These are phyloP conservation scores for Cavia porcellus DNA, from an alignment of 2,113 vertebrate species.

Conservation along the genomic window DNA sequence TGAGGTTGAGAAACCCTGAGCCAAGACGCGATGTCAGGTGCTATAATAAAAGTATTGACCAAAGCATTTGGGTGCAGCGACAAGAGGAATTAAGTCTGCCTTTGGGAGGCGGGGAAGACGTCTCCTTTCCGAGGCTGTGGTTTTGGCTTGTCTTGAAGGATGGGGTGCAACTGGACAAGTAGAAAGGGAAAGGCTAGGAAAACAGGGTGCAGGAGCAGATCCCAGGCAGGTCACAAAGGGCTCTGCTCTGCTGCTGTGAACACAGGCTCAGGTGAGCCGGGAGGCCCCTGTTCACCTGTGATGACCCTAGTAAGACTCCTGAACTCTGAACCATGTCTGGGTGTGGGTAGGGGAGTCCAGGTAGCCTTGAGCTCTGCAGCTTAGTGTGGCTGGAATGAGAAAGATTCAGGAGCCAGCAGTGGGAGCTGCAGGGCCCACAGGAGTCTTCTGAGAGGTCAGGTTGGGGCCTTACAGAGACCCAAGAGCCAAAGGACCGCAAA, in stretches of 20 bases:
- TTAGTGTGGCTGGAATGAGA: background rate
- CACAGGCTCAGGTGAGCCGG: background rate
- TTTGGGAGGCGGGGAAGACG: background rate
- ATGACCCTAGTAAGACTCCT: accelerated
- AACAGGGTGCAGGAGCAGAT: too few species aligned
- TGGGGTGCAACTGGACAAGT: background rate
- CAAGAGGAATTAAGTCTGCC: background rate
- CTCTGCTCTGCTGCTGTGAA: background rate
- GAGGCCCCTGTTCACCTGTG: accelerated
- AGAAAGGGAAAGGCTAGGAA: background rate
- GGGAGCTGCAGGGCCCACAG: too few species aligned
- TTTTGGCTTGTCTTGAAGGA: background rate
- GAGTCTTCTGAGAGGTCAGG: background rate
- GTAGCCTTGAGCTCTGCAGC: background rate
- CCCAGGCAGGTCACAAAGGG: too few species aligned
- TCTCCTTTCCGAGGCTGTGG: background rate
- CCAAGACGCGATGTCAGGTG: background rate
- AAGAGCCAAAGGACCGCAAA: background rate
- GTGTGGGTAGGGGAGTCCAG: background rate
- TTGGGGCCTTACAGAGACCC: background rate
- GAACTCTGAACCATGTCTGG: accelerated
- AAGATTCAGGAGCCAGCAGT: accelerated
- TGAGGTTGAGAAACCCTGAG: background rate
- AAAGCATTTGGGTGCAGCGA: background rate
- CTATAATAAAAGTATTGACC: background rate